phyloP scores from a whole-genome alignment of 1,140 invertebrate species.

The Pachypeltis micranthus region DNA sequence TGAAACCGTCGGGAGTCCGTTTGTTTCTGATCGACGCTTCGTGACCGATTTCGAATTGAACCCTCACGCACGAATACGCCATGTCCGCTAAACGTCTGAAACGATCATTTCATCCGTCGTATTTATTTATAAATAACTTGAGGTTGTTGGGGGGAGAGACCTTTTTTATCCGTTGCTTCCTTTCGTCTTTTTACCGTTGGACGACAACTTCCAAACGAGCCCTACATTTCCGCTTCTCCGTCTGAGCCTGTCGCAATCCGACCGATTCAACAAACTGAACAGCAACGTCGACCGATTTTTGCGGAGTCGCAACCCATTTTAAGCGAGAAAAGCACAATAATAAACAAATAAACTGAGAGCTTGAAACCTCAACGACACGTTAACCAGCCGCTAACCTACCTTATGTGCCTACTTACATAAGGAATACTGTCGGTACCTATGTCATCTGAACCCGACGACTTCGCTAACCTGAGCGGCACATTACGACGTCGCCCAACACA shows the following conservation, averaged over 20 bases:
- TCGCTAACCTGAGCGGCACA: no score
- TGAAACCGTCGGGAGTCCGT: constrained; percentile 75
- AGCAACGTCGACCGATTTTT: background rate
- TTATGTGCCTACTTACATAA: no score
- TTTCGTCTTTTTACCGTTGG: background rate
- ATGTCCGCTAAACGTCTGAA: background rate
- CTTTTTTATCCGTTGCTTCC: background rate
- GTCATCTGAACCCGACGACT: no score
- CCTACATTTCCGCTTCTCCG: background rate
- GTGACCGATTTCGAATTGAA: constrained; percentile 86
- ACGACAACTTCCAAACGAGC: background rate
- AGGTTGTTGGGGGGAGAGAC: no score
- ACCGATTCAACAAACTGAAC: background rate
- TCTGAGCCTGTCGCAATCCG: no score
- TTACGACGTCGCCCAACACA: no score
- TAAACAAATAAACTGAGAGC: background rate
- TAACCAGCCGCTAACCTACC: background rate
- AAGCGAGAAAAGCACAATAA: background rate
- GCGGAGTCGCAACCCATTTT: background rate
- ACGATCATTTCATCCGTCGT: no score
- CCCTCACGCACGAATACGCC: constrained; percentile 44
- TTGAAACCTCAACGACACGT: background rate
- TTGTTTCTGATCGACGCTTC: constrained; percentile 63
- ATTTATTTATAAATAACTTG: no score
- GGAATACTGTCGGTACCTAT: no score